Conservation (phyloP, 2,113 vertebrate genomes). For the Petroica traversi region DNA sequence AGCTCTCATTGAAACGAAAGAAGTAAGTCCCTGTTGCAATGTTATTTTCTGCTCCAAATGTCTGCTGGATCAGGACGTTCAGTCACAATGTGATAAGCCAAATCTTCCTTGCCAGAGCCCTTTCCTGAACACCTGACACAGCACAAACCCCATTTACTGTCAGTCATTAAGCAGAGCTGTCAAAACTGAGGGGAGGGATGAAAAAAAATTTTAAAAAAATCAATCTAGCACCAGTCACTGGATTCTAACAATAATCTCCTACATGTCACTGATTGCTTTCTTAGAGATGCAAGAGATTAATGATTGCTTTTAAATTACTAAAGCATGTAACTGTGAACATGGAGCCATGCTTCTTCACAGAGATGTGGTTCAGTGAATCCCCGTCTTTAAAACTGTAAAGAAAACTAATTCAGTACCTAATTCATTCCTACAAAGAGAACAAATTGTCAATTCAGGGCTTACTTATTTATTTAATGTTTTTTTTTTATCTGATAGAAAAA, state of each 20-base stretch:
- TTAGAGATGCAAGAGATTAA: background rate
- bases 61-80: background rate
- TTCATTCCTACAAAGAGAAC: background rate
- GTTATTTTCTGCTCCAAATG: background rate
- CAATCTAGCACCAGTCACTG: background rate
- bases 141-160: background rate
- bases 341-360: background rate
- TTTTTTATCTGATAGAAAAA: background rate
- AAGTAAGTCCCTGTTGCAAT: background rate
- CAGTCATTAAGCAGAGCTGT: background rate
- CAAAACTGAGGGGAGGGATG: background rate
- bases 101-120: background rate
- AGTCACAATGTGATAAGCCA: background rate
- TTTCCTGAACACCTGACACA: background rate
- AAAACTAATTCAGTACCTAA: background rate
- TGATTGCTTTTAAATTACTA: constrained; percentile 32
- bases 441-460: background rate
- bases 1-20: background rate
- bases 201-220: background rate
- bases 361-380: background rate
- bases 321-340: background rate
- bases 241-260: constrained; percentile 19
- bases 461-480: constrained; percentile 6
- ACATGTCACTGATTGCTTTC: background rate
- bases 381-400: background rate